Percentiles rank a stretch among this genome's conserved stretches.
Evolutionary conservation across 2,113 vertebrate species (phyloP).

Genomic region (Hippopotamus amphibius): DNA sequence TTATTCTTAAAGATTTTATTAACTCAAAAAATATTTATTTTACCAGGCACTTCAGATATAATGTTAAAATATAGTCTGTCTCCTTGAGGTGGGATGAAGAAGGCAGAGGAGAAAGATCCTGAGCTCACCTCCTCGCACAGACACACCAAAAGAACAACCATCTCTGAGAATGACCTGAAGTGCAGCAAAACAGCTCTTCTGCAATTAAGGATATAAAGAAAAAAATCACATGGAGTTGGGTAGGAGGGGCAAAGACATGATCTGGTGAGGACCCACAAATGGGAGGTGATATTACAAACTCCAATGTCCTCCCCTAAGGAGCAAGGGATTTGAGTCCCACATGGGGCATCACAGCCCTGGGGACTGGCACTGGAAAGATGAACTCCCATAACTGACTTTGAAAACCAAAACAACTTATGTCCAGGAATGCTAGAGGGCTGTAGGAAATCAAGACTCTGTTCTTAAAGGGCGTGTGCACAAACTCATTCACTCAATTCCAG

Average conservation of each 20-base stretch:
- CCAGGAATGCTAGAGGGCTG: not conserved
- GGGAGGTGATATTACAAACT: not conserved
- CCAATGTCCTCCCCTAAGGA: not conserved
- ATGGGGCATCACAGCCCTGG: not conserved
- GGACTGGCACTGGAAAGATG: not conserved
- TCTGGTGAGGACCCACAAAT: not conserved
- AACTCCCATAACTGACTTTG: not conserved
- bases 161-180: not conserved
- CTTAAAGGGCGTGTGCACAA: not conserved
- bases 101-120: not conserved
- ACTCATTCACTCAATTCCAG: not conserved
- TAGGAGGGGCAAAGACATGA: not conserved
- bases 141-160: not conserved
- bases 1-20: slow-evolving; percentile 1
- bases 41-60: not conserved
- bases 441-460: not conserved
- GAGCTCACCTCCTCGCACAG: not conserved
- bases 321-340: not conserved
- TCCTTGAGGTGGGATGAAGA: not conserved
- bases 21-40: slow-evolving; percentile 2
- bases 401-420: not conserved
- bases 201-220: not conserved
- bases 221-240: not conserved
- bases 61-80: not conserved
- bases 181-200: not conserved